Evolutionary conservation across 2,888 invertebrate genomes (phyloP), one percentile per base, ranked within the genome.

Genomic region (Drepanosiphum platanoidis): DNA sequence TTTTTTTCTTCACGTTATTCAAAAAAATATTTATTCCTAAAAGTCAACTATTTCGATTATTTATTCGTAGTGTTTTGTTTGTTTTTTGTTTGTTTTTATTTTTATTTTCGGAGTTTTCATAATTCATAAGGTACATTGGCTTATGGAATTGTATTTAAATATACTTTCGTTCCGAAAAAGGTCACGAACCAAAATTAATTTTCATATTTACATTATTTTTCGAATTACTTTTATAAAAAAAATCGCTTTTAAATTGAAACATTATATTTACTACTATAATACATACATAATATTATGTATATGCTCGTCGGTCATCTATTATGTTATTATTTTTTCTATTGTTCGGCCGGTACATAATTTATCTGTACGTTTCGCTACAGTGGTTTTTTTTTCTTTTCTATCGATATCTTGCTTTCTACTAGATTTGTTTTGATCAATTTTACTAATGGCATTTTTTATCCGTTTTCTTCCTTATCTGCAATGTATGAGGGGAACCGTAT

Each of bases 371-470:
- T 82, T 72, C 32, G 9, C 61, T 32, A 3, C 13, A n/a, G 22
- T 30, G 4, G n/a, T 72, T 64, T 27, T 32, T 66, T 34, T 75
- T 75, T 52, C 11, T 46, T 66, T 84, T 27, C 32, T 77, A 46
- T 52, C 64, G 58, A 46, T 77, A 77, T 84, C 77, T 84, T 36
- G 66, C 84, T 84, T 84, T 84, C 84, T 84, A 84, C 84, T 84
- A 84, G 84, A 84, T 84, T 84, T 84, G 77, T 84, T 84, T 58
- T 39, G 84, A 84, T 77, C 84, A 77, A 77, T 84, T 84, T 84
- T 58, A 75, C 58, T 84, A 84, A 75, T 84, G 75, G 68, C 11
- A 15, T 83, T 74, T 32, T 3, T 27, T 42, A 30, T 71, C 61
- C 81, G 39, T 82, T 72, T 81, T 80, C 52, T 68, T 70, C 32